These are phyloP conservation scores for Saxidomus purpurata DNA, from an alignment of 1,140 invertebrate genomes.

Conservation along the genomic window DNA sequence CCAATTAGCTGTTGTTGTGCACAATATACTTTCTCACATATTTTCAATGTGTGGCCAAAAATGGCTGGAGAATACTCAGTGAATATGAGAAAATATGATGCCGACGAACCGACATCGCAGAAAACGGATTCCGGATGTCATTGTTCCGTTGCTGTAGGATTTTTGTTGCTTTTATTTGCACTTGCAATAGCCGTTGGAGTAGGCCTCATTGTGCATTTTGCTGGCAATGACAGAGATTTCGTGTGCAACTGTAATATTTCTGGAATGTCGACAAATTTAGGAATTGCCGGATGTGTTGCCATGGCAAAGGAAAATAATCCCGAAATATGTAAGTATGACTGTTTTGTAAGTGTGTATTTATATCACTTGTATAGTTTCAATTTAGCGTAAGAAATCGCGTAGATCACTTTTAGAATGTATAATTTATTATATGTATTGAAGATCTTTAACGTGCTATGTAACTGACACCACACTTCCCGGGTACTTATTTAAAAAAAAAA, in stretches of 20 bases:
- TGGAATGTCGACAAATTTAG: neutral
- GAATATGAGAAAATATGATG: conserved; percentile 46
- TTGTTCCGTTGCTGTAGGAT: conserved; percentile 10
- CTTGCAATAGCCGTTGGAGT: neutral
- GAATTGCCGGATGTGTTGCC: neutral
- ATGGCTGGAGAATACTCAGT: conserved; percentile 2
- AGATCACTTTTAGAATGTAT: too few species aligned
- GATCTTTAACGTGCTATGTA: too few species aligned
- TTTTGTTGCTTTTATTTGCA: conserved; percentile 1
- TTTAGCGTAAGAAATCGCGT: too few species aligned
- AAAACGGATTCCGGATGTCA: neutral
- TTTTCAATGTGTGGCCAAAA: too few species aligned
- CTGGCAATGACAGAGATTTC: neutral
- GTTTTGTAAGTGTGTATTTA: neutral
- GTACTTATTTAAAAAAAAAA: too few species aligned
- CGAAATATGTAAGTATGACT: neutral
- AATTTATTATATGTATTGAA: too few species aligned
- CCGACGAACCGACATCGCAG: neutral
- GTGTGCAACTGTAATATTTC: neutral
- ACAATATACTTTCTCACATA: too few species aligned
- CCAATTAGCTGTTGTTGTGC: too few species aligned
- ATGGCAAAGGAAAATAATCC: neutral
- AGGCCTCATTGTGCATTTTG: conserved; percentile 16
- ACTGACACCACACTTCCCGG: too few species aligned
- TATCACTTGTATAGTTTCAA: too few species aligned